A percentile compares a stretch with the other conserved stretches of the same genome.
These are phyloP conservation scores for Monopterus albus DNA, from an alignment of 2,113 vertebrate genomes.

Conservation along the genomic window DNA sequence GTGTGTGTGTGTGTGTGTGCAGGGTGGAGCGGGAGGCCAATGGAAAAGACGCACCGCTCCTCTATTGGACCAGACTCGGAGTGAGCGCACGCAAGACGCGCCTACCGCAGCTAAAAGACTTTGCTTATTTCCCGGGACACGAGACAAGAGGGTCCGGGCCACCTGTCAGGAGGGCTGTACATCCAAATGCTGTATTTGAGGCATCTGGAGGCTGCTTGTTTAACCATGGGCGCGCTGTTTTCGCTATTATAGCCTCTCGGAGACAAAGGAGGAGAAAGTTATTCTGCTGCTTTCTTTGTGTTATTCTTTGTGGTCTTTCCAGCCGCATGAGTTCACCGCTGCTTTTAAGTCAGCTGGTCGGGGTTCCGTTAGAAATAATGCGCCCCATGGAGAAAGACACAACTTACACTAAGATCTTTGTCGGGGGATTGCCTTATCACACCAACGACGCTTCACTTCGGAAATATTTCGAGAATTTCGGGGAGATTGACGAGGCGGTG, in stretches of 20 bases:
- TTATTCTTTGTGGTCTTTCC: not conserved
- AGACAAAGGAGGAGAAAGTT: conserved; percentile 49
- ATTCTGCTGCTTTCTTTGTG: conserved; percentile 19
- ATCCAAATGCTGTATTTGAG: conserved; percentile 13
- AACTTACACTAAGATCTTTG: conserved; percentile 95
- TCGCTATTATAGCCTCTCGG: conserved; percentile 14
- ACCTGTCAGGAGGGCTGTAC: conserved; percentile 52
- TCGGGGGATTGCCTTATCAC: conserved; percentile 94
- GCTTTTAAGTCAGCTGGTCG: conserved; percentile 76
- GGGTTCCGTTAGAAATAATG: conserved; percentile 85
- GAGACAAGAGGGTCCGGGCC: conserved; percentile 54
- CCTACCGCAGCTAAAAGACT: conserved; percentile 25
- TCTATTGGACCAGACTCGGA: conserved; percentile 65
- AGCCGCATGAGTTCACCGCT: conserved; percentile 64
- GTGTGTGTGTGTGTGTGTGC: not conserved
- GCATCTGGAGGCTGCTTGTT: conserved; percentile 22
- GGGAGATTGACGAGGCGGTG: conserved; percentile 95
- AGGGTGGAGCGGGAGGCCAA: conserved; percentile 54
- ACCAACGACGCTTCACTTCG: conserved; percentile 92
- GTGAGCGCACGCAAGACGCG: conserved; percentile 42
- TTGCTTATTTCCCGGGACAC: conserved; percentile 17
- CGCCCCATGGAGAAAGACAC: conserved; percentile 92
- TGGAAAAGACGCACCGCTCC: conserved; percentile 67
- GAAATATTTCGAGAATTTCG: conserved; percentile 95
- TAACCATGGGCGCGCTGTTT: conserved; percentile 40